Evolutionary conservation across 2,797 vertebrate species (phyloP).

Genomic region (Tarsius wallacei): DNA sequence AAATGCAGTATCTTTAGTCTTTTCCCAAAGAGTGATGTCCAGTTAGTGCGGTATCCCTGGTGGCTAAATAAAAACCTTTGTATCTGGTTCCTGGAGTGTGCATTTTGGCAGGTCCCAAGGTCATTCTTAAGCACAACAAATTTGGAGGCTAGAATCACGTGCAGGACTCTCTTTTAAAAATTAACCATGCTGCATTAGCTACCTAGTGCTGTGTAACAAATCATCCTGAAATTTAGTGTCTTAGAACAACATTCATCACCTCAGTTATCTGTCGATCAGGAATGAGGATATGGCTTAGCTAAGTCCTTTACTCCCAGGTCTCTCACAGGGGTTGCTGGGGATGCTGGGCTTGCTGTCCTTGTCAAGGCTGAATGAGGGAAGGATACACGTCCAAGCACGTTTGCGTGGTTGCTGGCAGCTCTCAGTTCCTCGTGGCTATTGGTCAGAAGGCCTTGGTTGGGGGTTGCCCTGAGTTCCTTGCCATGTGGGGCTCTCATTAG

Average conservation of each 20-base stretch:
- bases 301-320: not conserved
- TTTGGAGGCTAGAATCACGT: not conserved
- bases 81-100: not conserved
- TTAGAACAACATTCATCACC: not conserved
- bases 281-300: not conserved
- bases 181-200: not conserved
- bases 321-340: not conserved
- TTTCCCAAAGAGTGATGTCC: not conserved
- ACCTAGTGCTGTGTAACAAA: not conserved
- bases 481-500: not conserved
- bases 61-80: constrained; percentile 1
- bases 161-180: not conserved
- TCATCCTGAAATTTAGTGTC: not conserved
- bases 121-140: not conserved
- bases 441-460: not conserved
- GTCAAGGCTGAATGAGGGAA: not conserved
- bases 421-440: not conserved
- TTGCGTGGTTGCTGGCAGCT: not conserved
- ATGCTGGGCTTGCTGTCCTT: too few relatives aligned
- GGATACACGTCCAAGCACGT: not conserved
- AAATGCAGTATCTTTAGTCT: not conserved
- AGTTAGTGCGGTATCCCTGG: not conserved
- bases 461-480: not conserved
- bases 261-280: not conserved
- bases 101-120: not conserved